These are phyloP conservation scores for Butorides virescens DNA, from an alignment of 2,113 vertebrate species.

Conservation along the genomic window DNA sequence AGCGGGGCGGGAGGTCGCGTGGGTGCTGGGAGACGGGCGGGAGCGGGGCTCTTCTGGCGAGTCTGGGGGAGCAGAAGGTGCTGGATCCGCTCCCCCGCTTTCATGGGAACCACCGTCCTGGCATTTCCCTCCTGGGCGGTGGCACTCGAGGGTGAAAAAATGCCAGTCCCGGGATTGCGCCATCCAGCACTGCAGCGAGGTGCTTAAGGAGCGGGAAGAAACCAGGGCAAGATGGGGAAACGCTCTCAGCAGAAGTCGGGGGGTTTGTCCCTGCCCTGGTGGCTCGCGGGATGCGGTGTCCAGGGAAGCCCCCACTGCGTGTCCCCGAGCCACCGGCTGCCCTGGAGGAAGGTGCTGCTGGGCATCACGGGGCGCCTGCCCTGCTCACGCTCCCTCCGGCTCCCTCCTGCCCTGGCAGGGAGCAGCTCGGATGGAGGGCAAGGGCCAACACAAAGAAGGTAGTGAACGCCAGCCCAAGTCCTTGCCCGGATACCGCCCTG, in stretches of 20 bases:
- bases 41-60: not conserved
- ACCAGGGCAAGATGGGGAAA: not conserved
- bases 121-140: not conserved
- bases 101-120: not conserved
- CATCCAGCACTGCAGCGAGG: not conserved
- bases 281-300: rapidly evolving
- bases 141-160: not conserved
- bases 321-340: not conserved
- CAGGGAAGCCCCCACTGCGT: not conserved
- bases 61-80: not conserved
- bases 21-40: not conserved
- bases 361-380: not conserved
- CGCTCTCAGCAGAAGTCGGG: rapidly evolving
- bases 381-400: not conserved
- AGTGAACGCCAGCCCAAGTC: not conserved
- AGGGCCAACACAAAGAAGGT: not conserved
- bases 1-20: rapidly evolving
- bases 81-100: not conserved
- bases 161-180: not conserved
- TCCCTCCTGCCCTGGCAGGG: not conserved
- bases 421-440: not conserved
- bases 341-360: not conserved
- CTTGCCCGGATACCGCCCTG: not conserved
- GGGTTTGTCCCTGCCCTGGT: not conserved
- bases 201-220: not conserved